Percentiles rank a stretch among this genome's conserved stretches.
phyloP scores from a whole-genome alignment of 2,113 vertebrate genomes.

The Tachuris rubrigastra region DNA sequence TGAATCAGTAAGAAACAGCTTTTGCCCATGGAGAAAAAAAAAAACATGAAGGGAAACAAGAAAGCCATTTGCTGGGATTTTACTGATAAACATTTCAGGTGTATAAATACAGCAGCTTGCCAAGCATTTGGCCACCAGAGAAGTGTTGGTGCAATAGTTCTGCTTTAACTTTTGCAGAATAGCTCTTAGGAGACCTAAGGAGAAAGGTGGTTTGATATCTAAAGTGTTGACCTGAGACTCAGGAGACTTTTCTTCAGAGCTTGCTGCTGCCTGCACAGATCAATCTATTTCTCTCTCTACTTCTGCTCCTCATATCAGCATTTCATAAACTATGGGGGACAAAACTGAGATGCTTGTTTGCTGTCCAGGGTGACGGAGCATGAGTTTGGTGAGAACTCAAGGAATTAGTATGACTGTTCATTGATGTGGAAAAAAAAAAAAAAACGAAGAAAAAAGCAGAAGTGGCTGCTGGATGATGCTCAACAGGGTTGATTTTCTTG shows the following conservation, averaged over 20 bases:
- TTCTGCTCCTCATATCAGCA: background rate
- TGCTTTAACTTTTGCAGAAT: background rate
- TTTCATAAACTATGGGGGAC: background rate
- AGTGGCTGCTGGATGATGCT: background rate
- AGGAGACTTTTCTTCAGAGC: background rate
- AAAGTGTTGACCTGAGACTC: background rate
- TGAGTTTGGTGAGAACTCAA: background rate
- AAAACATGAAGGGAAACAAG: background rate
- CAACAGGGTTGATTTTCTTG: background rate
- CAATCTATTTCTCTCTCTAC: background rate
- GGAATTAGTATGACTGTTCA: background rate
- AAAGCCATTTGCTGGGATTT: background rate
- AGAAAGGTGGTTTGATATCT: background rate
- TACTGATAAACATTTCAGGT: background rate
- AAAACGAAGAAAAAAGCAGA: background rate
- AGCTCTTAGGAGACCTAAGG: background rate
- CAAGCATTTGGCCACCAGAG: background rate
- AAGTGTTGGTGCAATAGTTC: background rate
- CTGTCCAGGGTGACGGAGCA: background rate
- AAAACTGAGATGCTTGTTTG: background rate
- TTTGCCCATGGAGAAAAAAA: background rate
- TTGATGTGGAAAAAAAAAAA: background rate
- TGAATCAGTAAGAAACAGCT: background rate
- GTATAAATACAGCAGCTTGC: background rate
- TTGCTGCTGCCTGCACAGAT: background rate